These are phyloP conservation scores for Seira musarum DNA, from an alignment of 2,888 invertebrate species.

Conservation along the genomic window DNA sequence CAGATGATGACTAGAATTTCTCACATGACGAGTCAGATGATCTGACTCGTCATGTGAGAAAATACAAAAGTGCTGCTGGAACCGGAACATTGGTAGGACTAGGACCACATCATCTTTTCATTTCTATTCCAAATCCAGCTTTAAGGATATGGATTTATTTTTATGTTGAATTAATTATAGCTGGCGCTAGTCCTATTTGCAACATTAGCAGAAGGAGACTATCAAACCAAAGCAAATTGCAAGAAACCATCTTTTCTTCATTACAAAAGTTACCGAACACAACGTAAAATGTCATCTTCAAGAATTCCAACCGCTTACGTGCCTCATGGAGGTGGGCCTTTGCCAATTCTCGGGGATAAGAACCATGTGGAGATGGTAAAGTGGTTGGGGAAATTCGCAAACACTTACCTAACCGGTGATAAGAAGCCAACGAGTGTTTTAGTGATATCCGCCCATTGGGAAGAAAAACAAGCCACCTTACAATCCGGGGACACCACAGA, in stretches of 20 bases:
- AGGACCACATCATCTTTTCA: no score
- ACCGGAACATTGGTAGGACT: no score
- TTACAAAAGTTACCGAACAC: neutral
- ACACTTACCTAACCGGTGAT: constrained; percentile 38
- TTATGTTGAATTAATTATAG: neutral
- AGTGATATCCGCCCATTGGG: constrained; percentile 63
- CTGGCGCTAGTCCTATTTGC: neutral
- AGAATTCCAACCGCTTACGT: constrained; percentile 32
- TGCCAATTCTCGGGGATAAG: constrained; percentile 57
- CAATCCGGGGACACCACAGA: constrained; percentile 45
- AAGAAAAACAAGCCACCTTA: constrained; percentile 50
- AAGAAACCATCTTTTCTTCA: neutral
- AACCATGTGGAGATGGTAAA: constrained; percentile 51
- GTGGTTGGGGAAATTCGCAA: constrained; percentile 51
- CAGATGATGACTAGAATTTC: no score
- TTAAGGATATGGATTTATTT: no score
- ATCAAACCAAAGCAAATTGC: neutral
- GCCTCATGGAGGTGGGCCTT: constrained; percentile 53
- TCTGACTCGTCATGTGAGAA: no score
- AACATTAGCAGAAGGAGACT: constrained; percentile 8
- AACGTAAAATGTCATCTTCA: constrained; percentile 15
- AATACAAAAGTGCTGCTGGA: no score
- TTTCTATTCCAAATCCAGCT: no score
- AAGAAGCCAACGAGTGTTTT: constrained; percentile 54
- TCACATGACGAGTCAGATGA: no score